These are phyloP conservation scores for Sarcophaga subvicina DNA, from an alignment of 2,888 invertebrate genomes.

Conservation along the genomic window DNA sequence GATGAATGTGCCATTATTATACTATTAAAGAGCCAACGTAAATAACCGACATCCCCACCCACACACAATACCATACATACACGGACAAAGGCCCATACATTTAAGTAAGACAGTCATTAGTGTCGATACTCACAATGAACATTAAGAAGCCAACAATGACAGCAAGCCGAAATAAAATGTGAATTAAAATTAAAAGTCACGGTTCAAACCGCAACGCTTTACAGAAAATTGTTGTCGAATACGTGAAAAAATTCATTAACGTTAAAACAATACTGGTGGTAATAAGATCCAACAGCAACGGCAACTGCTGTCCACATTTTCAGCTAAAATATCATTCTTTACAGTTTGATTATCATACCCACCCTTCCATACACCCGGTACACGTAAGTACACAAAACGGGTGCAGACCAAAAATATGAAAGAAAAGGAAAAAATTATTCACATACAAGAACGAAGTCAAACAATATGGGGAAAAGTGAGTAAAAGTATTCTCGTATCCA, in stretches of 20 bases:
- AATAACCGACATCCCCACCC: conserved; percentile 18
- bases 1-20: conserved; percentile 36
- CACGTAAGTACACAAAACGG: neutral
- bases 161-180: conserved; percentile 10
- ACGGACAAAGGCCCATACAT: neutral
- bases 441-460: neutral
- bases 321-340: conserved; percentile 18
- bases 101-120: conserved; percentile 44
- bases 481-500: conserved; percentile 11
- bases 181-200: conserved; percentile 31
- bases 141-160: conserved; percentile 53
- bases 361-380: too few relatives aligned
- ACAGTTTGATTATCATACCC: conserved; percentile 16
- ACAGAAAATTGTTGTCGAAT: conserved; percentile 36
- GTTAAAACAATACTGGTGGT: conserved; percentile 32
- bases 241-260: conserved; percentile 70
- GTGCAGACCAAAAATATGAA: neutral
- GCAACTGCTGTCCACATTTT: conserved; percentile 9
- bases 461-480: neutral
- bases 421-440: conserved; percentile 5
- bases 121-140: conserved; percentile 47
- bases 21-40: conserved; percentile 16
- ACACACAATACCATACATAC: neutral
- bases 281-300: conserved; percentile 3
- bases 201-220: conserved; percentile 35